These are phyloP conservation scores for Aurelia coerulea DNA, from an alignment of 30 jellyfish, hydroid and myxozoan species.

Conservation along the genomic window DNA sequence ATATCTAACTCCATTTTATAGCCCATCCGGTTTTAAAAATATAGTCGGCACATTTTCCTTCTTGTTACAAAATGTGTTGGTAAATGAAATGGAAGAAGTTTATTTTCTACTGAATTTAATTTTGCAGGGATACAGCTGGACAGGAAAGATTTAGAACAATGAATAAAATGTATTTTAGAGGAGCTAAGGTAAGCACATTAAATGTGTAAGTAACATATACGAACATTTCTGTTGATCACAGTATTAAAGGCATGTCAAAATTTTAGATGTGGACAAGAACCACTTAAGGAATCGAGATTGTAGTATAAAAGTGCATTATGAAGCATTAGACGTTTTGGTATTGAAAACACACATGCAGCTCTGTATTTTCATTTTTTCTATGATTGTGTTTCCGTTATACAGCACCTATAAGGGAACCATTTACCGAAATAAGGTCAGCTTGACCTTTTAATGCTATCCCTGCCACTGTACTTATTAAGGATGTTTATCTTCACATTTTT, in stretches of 20 bases:
- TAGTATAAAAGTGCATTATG: not conserved
- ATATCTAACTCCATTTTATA: too few relatives aligned
- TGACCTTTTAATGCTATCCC: too few relatives aligned
- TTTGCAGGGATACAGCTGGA: constrained; percentile 93
- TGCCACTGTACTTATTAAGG: too few relatives aligned
- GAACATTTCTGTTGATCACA: not conserved
- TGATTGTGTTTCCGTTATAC: too few relatives aligned
- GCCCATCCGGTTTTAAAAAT: too few relatives aligned
- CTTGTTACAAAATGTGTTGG: not conserved
- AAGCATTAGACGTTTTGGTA: too few relatives aligned
- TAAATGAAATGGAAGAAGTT: not conserved
- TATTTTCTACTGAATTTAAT: not conserved
- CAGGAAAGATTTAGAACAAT: constrained; percentile 92
- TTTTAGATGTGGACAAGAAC: not conserved
- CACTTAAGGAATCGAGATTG: not conserved
- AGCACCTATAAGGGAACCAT: too few relatives aligned
- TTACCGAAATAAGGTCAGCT: too few relatives aligned
- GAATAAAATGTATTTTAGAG: constrained; percentile 87
- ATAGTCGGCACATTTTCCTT: too few relatives aligned
- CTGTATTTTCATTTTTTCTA: too few relatives aligned
- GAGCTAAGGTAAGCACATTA: constrained; percentile 75
- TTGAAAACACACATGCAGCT: too few relatives aligned
- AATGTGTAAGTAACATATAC: not conserved
- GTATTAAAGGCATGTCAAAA: not conserved
- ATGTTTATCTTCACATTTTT: too few relatives aligned